Base-by-base conservation (phyloP, 2,797 vertebrate genomes). In the Heliangelus exortis region DNA sequence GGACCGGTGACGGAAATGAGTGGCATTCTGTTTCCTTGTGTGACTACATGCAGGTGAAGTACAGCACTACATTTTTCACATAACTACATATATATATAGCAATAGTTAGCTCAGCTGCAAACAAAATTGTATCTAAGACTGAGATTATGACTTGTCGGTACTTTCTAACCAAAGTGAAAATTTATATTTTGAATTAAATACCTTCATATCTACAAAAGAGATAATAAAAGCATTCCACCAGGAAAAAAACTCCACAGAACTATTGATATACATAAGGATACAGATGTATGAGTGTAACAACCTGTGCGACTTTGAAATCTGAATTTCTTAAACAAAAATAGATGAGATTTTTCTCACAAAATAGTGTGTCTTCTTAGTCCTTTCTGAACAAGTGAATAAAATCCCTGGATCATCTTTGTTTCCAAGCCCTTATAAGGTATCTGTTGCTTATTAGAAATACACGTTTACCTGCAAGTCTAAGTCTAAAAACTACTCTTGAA, bases 121-220 rank as follows among this genome's bases (percentile, higher is more conserved):
- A 73, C 54, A 54, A 80, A 63, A 39, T 79, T 33, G 14, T 34
- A 15, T 62, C 14, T 39, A 73, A 54, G 20, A 36, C 17, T 76
- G 22, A 39, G 11, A 51, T 66, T 62, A 28, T 85, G 53, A 43
- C 4, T 80, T 76, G n/a, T 15, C 76, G 88, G 48, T 25, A 12
- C 57, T 90, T 91, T 93, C 88, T 66, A 90, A 26, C 8, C 47
- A 66, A 93, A 93, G n/a, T 25, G 45, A 57, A 71, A 74, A 51
- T 71, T 67, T 63, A 43, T 3, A 3, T 28, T 83, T 80, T n/a
- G 17, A 86, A 59, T 34, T 0, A 67, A 90, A 74, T 66, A 13
- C 7, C 21, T 84, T 71, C 1, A 0, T 85, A 79, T 75, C 59
- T 58, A 43, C 26, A 23, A 47, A 57, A 73, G 6, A 34, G 2